phyloP scores from a whole-genome alignment of 2,888 invertebrate genomes.

The Tanaodytes sp. region DNA sequence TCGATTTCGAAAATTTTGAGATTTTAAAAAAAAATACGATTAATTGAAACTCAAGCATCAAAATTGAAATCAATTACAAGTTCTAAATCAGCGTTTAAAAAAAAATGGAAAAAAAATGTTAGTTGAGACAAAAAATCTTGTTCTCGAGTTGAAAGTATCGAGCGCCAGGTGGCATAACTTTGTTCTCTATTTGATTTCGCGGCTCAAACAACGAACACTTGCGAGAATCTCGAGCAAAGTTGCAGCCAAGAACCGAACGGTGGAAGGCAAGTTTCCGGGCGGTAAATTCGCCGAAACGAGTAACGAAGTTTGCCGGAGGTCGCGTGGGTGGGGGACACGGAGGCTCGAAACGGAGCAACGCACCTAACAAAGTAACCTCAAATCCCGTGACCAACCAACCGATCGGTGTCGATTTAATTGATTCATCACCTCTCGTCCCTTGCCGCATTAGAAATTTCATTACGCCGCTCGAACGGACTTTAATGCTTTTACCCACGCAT shows the following conservation, averaged over 20 bases:
- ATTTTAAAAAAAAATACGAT: too few relatives aligned
- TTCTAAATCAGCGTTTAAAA: too few relatives aligned
- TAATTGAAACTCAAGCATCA: too few relatives aligned
- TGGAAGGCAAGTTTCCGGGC: slow-evolving; percentile 44
- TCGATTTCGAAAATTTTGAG: too few relatives aligned
- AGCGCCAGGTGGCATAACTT: slow-evolving; percentile 58
- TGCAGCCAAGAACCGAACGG: slow-evolving; percentile 37
- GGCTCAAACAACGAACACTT: slow-evolving; percentile 43
- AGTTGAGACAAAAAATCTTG: too few relatives aligned
- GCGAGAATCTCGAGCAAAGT: slow-evolving; percentile 52
- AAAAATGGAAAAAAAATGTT: too few relatives aligned
- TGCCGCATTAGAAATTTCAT: slow-evolving; percentile 63
- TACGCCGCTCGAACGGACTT: slow-evolving; percentile 56
- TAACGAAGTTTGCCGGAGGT: slow-evolving; percentile 38
- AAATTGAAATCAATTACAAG: too few relatives aligned
- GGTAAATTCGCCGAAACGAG: slow-evolving; percentile 37
- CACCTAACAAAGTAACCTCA: slow-evolving; percentile 48
- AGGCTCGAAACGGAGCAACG: slow-evolving; percentile 2
- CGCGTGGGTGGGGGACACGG: slow-evolving; percentile 7
- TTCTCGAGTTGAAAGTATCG: too few relatives aligned
- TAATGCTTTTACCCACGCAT: slow-evolving; percentile 35
- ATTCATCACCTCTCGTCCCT: slow-evolving; percentile 57
- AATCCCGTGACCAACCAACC: slow-evolving; percentile 49
- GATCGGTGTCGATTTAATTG: slow-evolving; percentile 62
- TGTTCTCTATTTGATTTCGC: slow-evolving; percentile 43